Base-by-base conservation (phyloP, 2,888 invertebrate species). In the Athalia cordata region DNA sequence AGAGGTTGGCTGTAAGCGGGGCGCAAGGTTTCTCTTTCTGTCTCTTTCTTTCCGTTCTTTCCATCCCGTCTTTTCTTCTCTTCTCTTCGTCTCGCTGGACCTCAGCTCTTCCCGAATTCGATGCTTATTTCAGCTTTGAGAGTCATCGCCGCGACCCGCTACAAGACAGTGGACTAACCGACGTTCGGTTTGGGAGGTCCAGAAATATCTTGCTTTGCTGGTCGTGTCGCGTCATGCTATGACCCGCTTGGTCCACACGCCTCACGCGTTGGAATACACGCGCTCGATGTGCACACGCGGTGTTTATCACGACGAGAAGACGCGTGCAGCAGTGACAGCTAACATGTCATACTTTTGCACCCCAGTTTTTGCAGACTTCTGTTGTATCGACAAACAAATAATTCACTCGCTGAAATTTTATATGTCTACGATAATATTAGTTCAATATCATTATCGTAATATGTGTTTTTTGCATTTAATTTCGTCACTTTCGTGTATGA, bases 151-250 rank as follows among this genome's bases (percentile, higher is more conserved):
- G 66, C 66, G n/a, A 29, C 29, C 29, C 2, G 29, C 29, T 29
- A 29, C 29, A 29, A 29, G 29, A 29, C 29, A 29, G 29, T 29
- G 55, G 55, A 55, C 55, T 11, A n/a, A 55, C 29, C 50, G 68
- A 68, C 68, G 11, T 52, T 68, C 68, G 29, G 68, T 68, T 52
- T 68, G 68, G 68, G 68, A 68, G 68, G 68, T 68, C 68, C 68
- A 68, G 68, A 68, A 68, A 68, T 68, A 68, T 66, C 49, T 49
- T 6, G 66, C 66, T 66, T 49, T n/a, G 66, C 66, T 49, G 47
- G 7, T 66, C 66, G 45, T 5, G 5, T 11, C 59, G 59, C 8
- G 8, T 64, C n/a, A 45, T 45, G 47, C 45, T 50, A 49, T 52
- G 29, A 11, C 29, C 43, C 43, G 13, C 65, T 43, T 8, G 55